phyloP scores from a whole-genome alignment of 2,888 invertebrate genomes.

The Hecatera dysodea region DNA sequence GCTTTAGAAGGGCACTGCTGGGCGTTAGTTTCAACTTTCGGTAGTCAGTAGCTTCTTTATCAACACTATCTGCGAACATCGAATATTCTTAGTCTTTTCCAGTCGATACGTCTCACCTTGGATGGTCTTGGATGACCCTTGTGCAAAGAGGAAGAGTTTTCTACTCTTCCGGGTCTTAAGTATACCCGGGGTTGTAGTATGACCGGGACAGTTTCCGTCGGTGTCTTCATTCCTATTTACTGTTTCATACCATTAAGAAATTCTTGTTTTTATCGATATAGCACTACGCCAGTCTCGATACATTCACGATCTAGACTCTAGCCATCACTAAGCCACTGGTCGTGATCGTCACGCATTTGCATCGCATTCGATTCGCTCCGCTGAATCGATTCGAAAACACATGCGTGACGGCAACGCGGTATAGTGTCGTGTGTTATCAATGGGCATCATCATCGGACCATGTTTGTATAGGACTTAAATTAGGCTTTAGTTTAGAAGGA shows the following conservation, averaged over 20 bases:
- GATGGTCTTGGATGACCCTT: no score
- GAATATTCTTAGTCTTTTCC: neutral
- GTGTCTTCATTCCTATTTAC: no score
- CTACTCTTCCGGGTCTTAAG: no score
- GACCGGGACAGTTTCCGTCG: no score
- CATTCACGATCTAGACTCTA: constrained; percentile 14
- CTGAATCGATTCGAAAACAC: constrained; percentile 57
- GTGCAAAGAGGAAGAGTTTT: no score
- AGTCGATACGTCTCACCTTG: no score
- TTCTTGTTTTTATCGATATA: constrained; percentile 15
- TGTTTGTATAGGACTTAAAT: neutral
- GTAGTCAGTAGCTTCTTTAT: neutral
- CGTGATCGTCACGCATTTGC: constrained; percentile 55
- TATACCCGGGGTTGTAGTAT: no score
- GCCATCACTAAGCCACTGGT: constrained; percentile 27
- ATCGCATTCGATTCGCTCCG: constrained; percentile 53
- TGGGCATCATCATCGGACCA: constrained; percentile 2
- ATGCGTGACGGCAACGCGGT: constrained; percentile 38
- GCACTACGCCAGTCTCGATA: constrained; percentile 21
- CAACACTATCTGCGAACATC: neutral
- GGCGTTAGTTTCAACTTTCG: neutral
- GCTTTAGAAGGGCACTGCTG: neutral
- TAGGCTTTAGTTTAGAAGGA: neutral
- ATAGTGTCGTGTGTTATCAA: constrained; percentile 32
- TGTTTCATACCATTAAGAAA: neutral